Percentiles rank a stretch among this genome's conserved stretches.
These are phyloP conservation scores for Physocephala rufipes DNA, from an alignment of 2,888 invertebrate species.

Conservation along the genomic window DNA sequence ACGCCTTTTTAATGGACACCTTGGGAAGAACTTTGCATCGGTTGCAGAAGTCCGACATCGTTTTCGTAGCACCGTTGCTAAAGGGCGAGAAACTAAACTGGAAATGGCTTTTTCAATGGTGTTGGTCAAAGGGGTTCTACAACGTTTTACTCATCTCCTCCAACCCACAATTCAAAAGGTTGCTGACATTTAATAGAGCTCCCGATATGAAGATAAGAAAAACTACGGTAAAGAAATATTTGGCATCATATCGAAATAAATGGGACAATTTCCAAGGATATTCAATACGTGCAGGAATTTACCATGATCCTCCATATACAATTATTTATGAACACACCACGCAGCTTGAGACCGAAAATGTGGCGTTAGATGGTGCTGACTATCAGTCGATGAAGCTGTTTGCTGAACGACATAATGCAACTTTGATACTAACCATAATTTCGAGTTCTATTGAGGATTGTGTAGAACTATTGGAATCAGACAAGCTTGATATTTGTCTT, in stretches of 20 bases:
- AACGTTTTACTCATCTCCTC: conserved; percentile 18
- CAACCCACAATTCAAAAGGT: not conserved
- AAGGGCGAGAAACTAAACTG: not conserved
- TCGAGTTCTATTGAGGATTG: not conserved
- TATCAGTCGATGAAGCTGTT: conserved; percentile 6
- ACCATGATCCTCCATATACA: conserved; percentile 31
- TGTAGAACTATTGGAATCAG: not conserved
- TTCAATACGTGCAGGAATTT: conserved; percentile 18
- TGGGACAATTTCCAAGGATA: conserved; percentile 19
- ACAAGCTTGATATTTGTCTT: not conserved
- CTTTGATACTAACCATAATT: not conserved
- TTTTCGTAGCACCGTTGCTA: conserved; percentile 13
- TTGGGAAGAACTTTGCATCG: not conserved
- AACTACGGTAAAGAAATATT: conserved; percentile 9
- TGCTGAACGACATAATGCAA: conserved; percentile 1
- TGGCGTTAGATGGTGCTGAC: conserved; percentile 2
- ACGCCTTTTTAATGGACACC: not conserved
- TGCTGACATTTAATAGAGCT: conserved; percentile 13
- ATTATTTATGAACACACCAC: conserved; percentile 27
- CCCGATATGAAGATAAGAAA: not conserved
- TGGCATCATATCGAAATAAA: not conserved
- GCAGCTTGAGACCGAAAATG: not conserved
- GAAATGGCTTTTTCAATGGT: conserved; percentile 26
- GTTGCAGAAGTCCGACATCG: conserved; percentile 24
- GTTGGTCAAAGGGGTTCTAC: conserved; percentile 25